phyloP scores from a whole-genome alignment of 2,113 vertebrate species.

The Corapipo altera region DNA sequence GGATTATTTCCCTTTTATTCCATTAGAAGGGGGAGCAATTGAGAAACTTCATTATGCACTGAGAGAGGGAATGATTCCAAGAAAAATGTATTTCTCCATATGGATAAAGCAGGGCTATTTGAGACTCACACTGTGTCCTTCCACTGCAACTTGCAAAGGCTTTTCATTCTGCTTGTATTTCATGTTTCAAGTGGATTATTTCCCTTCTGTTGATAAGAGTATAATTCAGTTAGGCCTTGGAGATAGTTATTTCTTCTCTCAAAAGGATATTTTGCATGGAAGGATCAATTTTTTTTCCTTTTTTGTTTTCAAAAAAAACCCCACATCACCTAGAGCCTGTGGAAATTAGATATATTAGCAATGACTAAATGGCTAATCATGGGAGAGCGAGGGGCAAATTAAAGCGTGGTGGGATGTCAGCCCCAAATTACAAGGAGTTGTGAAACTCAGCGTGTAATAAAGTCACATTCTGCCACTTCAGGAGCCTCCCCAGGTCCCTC shows the following conservation, averaged over 20 bases:
- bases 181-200: slow-evolving; percentile 55
- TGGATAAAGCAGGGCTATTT: slow-evolving; percentile 39
- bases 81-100: slow-evolving; percentile 35
- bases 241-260: slow-evolving; percentile 56
- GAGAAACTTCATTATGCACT: slow-evolving; percentile 4
- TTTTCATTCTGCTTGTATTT: slow-evolving; percentile 21
- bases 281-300: neutral
- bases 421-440: neutral
- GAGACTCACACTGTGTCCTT: slow-evolving; percentile 12
- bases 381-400: neutral
- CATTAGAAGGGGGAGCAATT: neutral
- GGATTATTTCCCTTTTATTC: slow-evolving; percentile 24
- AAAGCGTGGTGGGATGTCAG: slow-evolving; percentile 41
- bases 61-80: slow-evolving; percentile 24
- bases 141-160: neutral
- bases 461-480: neutral
- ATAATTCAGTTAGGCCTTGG: slow-evolving; percentile 61
- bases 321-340: slow-evolving; percentile 22
- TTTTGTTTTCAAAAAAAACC: neutral
- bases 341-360: slow-evolving; percentile 57
- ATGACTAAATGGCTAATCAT: slow-evolving; percentile 56
- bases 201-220: slow-evolving; percentile 55
- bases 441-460: neutral
- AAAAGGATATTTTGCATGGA: slow-evolving; percentile 56
- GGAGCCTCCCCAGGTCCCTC: neutral